Conservation (phyloP, 2,888 invertebrate species). For the Nysson spinosus region DNA sequence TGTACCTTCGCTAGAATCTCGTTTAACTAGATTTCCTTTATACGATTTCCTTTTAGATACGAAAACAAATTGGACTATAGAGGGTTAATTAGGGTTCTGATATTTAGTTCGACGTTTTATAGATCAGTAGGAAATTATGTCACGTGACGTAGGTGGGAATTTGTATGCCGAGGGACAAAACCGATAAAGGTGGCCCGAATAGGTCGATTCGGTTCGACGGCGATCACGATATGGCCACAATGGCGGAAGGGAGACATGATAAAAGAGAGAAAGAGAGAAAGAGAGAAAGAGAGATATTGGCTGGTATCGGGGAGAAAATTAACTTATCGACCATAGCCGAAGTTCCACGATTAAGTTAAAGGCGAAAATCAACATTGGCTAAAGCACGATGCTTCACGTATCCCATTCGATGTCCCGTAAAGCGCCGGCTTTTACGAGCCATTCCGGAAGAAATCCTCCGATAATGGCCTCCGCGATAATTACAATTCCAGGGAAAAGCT, state of each 20-base stretch:
- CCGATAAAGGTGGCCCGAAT: constrained; percentile 30
- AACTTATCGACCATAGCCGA: constrained; percentile 48
- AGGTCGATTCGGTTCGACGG: constrained; percentile 39
- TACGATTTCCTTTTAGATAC: too few relatives aligned
- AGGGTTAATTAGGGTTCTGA: too few relatives aligned
- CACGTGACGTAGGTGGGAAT: constrained; percentile 18
- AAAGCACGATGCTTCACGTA: constrained; percentile 4
- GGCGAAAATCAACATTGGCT: constrained; percentile 11
- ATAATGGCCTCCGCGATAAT: too few relatives aligned
- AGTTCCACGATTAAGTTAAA: constrained; percentile 10
- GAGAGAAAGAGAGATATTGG: constrained; percentile 32
- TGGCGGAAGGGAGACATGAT: too few relatives aligned
- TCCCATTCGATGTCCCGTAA: background rate
- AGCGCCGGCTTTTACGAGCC: too few relatives aligned
- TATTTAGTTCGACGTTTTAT: too few relatives aligned
- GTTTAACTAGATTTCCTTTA: too few relatives aligned
- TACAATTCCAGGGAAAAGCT: constrained; percentile 43
- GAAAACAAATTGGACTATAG: too few relatives aligned
- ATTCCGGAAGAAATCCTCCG: too few relatives aligned
- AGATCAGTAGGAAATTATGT: too few relatives aligned
- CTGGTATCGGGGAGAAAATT: constrained; percentile 53
- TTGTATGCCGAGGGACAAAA: constrained; percentile 17
- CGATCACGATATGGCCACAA: constrained; percentile 28
- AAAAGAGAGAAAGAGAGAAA: too few relatives aligned
- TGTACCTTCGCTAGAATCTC: too few relatives aligned